A percentile compares a stretch with the other conserved stretches of the same genome.
Conservation (phyloP, 2,888 invertebrate genomes). For the Ypsolopha sequella region DNA sequence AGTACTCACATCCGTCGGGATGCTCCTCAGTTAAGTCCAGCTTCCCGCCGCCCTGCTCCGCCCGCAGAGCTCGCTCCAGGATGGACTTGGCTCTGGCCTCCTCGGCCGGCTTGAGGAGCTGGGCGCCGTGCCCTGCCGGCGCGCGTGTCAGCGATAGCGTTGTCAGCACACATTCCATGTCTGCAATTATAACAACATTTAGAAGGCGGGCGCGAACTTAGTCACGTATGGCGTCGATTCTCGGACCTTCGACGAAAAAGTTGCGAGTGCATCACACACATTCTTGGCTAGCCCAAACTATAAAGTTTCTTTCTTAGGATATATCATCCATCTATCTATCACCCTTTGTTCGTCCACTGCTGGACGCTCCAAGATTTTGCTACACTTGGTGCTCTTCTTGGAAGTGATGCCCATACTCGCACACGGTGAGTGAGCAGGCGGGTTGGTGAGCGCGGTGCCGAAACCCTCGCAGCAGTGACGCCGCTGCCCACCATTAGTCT, state of each 20-base stretch:
- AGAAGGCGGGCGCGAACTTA: neutral
- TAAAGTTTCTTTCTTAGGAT: no score
- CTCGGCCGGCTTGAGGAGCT: constrained; percentile 79
- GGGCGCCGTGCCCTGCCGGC: constrained; percentile 73
- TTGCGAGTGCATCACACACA: neutral
- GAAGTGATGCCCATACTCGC: no score
- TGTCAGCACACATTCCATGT: constrained; percentile 91
- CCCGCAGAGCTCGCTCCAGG: constrained; percentile 84
- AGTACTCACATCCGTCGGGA: constrained; percentile 84
- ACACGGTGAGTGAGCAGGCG: no score
- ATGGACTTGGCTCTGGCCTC: constrained; percentile 84
- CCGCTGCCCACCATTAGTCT: no score
- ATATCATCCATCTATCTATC: no score
- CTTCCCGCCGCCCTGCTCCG: constrained; percentile 79
- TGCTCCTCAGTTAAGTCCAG: constrained; percentile 82
- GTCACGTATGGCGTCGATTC: no score
- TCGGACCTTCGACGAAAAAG: no score
- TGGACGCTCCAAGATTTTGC: no score
- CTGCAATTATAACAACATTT: constrained; percentile 36
- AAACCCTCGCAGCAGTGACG: no score
- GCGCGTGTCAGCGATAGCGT: constrained; percentile 83
- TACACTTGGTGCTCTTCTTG: no score
- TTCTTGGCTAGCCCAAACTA: neutral
- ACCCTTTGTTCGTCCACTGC: no score
- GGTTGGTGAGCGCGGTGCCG: no score